These are phyloP conservation scores for Trichomalopsis sarcophagae DNA, from an alignment of 1,140 invertebrate species.

Conservation along the genomic window DNA sequence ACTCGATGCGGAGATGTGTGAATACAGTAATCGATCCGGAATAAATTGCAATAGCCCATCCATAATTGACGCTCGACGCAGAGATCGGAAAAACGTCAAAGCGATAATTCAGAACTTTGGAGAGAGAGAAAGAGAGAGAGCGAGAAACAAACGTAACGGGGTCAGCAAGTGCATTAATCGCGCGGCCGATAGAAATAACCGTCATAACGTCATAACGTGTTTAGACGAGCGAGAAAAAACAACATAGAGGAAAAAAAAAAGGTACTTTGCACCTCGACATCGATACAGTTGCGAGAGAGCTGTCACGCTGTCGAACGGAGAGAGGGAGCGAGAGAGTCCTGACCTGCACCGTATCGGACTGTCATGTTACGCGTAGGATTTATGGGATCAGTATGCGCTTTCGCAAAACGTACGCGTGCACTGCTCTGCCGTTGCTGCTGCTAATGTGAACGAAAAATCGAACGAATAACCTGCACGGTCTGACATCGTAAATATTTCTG, in stretches of 20 bases:
- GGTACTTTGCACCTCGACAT: not conserved
- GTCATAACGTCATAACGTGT: not conserved
- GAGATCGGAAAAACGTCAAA: not conserved
- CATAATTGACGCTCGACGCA: not conserved
- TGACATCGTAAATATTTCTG: not conserved
- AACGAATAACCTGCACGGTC: not conserved
- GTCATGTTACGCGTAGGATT: not conserved
- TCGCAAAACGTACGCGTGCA: not conserved
- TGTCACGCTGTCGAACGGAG: not conserved
- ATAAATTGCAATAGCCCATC: too few species aligned
- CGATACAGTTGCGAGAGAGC: not conserved
- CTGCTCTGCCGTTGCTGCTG: not conserved
- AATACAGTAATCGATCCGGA: too few species aligned
- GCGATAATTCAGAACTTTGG: not conserved
- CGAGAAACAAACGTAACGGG: not conserved
- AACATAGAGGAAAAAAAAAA: not conserved
- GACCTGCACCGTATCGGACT: not conserved
- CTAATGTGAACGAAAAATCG: not conserved
- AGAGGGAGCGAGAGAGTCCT: not conserved
- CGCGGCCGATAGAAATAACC: not conserved
- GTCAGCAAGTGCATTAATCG: not conserved
- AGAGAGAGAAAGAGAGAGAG: too few species aligned
- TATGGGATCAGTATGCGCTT: not conserved
- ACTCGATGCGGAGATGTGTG: too few species aligned
- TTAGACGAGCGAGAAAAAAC: not conserved